phyloP scores from a whole-genome alignment of 2,888 invertebrate species.

The Sinopyrophorus schimmeli region DNA sequence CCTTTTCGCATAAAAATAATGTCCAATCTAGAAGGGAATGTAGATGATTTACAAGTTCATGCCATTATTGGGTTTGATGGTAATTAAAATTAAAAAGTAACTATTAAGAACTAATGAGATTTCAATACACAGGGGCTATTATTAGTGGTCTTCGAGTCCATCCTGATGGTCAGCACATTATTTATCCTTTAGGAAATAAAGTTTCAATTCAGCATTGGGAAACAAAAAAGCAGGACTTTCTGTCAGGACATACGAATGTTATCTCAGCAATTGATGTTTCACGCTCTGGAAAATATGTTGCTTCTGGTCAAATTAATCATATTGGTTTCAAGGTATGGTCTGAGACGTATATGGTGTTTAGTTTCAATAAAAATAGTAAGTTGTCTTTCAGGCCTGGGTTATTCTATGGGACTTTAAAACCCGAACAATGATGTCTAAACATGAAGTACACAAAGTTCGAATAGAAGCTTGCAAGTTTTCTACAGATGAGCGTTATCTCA shows the following conservation, averaged over 20 bases:
- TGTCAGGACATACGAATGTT: constrained; percentile 78
- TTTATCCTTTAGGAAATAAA: constrained; percentile 80
- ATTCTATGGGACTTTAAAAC: constrained; percentile 85
- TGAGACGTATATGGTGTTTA: background rate
- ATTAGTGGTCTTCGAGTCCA: constrained; percentile 69
- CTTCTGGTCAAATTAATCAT: constrained; percentile 88
- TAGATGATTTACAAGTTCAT: constrained; percentile 65
- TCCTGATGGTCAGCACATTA: constrained; percentile 69
- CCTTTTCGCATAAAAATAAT: too few species aligned
- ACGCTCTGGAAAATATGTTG: constrained; percentile 73
- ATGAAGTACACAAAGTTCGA: constrained; percentile 86
- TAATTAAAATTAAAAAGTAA: constrained; percentile 48
- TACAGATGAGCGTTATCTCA: constrained; percentile 76
- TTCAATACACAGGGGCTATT: constrained; percentile 49
- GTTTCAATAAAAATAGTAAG: background rate
- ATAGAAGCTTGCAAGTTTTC: constrained; percentile 86
- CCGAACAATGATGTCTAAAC: constrained; percentile 64
- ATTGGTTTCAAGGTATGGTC: constrained; percentile 78
- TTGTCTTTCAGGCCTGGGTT: constrained; percentile 64
- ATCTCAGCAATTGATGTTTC: constrained; percentile 80
- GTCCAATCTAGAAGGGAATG: constrained; percentile 58
- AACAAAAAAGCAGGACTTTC: constrained; percentile 72
- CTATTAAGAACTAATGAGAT: background rate
- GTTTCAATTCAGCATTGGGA: constrained; percentile 71
- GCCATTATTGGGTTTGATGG: constrained; percentile 84